Conservation (phyloP, 1,140 invertebrate species). For the Periplaneta americana region DNA sequence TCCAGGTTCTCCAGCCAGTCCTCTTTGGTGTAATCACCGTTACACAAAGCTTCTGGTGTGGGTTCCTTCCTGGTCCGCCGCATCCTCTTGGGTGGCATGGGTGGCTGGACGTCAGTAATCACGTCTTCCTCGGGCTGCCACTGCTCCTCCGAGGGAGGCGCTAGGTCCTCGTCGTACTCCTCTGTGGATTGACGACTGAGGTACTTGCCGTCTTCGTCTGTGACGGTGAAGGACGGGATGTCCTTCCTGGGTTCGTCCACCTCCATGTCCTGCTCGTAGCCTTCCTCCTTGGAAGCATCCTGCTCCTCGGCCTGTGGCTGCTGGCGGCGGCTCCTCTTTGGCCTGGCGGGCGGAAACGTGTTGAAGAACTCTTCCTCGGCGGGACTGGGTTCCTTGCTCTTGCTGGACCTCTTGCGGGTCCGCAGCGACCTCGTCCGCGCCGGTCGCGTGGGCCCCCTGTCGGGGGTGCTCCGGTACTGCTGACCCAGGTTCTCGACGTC, state of each 20-base stretch:
- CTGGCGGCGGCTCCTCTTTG: conserved; percentile 23
- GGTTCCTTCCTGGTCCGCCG: conserved; percentile 34
- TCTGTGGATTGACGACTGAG: conserved; percentile 8
- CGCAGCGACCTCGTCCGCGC: conserved; percentile 29
- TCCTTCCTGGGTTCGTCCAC: conserved; percentile 35
- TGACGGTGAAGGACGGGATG: background rate
- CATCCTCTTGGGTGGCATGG: conserved; percentile 33
- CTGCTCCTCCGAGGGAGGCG: background rate
- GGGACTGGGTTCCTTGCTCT: conserved; percentile 24
- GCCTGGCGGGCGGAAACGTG: conserved; percentile 35
- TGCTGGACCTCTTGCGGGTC: conserved; percentile 26
- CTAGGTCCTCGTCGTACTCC: background rate
- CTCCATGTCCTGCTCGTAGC: conserved; percentile 36
- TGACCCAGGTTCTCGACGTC: conserved; percentile 26
- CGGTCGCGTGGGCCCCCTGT: conserved; percentile 23
- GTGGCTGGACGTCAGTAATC: conserved; percentile 17
- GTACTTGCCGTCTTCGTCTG: conserved; percentile 36
- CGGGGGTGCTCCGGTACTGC: conserved; percentile 21
- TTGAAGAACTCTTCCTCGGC: conserved; percentile 27
- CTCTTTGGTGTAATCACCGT: conserved; percentile 20
- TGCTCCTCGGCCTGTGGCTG: background rate
- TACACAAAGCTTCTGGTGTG: conserved; percentile 22
- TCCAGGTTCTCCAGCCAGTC: conserved; percentile 21
- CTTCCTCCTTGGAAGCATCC: conserved; percentile 22
- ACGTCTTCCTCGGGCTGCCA: background rate